Percentiles rank a stretch among this genome's conserved stretches.
These are phyloP conservation scores for Lanistes nyassanus DNA, from an alignment of 1,140 invertebrate genomes.

Conservation along the genomic window DNA sequence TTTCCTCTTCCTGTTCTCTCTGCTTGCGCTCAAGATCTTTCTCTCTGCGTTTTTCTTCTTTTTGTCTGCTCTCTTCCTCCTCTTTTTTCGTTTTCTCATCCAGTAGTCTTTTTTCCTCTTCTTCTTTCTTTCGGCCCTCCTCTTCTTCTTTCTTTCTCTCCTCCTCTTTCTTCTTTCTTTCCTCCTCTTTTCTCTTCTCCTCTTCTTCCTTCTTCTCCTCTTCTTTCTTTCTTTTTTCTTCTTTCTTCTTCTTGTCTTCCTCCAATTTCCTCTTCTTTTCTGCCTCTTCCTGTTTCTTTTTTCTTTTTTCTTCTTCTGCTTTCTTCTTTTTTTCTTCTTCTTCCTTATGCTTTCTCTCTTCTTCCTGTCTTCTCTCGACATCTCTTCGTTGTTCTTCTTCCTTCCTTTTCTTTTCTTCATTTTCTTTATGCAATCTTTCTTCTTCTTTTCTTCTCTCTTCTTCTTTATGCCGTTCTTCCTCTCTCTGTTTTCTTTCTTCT, in stretches of 20 bases:
- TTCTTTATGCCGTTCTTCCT: constrained; percentile 24
- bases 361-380: not conserved
- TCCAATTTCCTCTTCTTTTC: not conserved
- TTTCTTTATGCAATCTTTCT: constrained; percentile 12
- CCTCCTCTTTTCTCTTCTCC: constrained; percentile 21
- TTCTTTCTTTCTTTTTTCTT: constrained; percentile 21
- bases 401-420: constrained; percentile 26
- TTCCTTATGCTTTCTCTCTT: not conserved
- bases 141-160: constrained; percentile 21
- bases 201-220: constrained; percentile 27
- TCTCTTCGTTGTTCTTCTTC: constrained; percentile 25
- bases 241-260: constrained; percentile 28
- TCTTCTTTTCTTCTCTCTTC: constrained; percentile 11
- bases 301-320: constrained; percentile 26
- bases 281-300: constrained; percentile 5
- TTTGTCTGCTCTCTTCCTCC: constrained; percentile 30
- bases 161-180: constrained; percentile 13
- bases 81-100: constrained; percentile 33
- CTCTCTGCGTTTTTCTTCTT: constrained; percentile 34
- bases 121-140: constrained; percentile 19
- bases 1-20: constrained; percentile 25
- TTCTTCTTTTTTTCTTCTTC: constrained; percentile 28
- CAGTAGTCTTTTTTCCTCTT: constrained; percentile 25
- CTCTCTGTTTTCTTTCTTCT: constrained; percentile 13
- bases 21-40: constrained; percentile 28